Base-by-base conservation (phyloP, 1,140 invertebrate genomes). In the Drosophila sturtevanti region DNA sequence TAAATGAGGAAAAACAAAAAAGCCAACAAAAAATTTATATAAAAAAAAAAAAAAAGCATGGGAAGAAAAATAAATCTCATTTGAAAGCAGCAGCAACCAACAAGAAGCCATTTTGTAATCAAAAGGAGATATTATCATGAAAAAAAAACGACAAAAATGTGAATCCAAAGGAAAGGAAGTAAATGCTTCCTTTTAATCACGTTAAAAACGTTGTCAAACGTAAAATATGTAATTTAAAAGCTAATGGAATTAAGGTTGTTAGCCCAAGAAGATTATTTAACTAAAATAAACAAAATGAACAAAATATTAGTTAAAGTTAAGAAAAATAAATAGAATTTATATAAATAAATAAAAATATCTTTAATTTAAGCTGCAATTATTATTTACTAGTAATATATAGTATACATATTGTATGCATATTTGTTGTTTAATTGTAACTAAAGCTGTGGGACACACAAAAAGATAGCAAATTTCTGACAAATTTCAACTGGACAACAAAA, bases 191-290 rank as follows among this genome's bases (percentile, higher is more conserved):
- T 48, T 48, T 48, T 48, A 48, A 48, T 48, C 41, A 21, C 21
- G 16, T 48, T 48, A 48, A 48, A 48, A 48, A 48, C 16, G 16
- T 21, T 48, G 41, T 48, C 41, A 48, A 48, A 48, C 18, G 41
- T 48, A 21, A 48, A 48, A 48, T 21, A n/a, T 38, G 37, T 14
- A n/a, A 38, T 5, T n/a, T 11, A 48, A 48, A 18, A 44, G 14
- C 41, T 48, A 48, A 48, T 48, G 41, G 10, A 48, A 21, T 48
- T 48, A n/a, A 48, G 21, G n/a, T 48, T 21, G 14, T 48, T 48
- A 3, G 41, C 1, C 6, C n/a, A n/a, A n/a, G n/a, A n/a, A n/a
- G n/a, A n/a, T n/a, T n/a, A n/a, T n/a, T n/a, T n/a, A n/a, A n/a
- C n/a, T n/a, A n/a, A n/a, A n/a, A 31, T 31, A 31, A 31, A 31